These are phyloP conservation scores for Sinocyclocheilus anophthalmus DNA, from an alignment of 2,113 vertebrate species.

Conservation along the genomic window DNA sequence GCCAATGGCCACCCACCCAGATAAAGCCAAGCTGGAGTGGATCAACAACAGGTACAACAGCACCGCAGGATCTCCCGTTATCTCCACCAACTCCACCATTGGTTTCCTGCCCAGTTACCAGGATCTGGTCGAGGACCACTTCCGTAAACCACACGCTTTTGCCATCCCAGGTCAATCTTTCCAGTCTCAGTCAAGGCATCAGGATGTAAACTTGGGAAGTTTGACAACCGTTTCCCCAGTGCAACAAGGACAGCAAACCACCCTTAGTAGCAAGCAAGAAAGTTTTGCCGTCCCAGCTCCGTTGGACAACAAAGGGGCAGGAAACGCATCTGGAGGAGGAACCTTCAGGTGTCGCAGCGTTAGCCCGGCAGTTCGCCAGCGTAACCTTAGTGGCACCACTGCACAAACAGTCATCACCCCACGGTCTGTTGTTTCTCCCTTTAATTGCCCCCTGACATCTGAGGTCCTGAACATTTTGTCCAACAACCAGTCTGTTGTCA, in stretches of 20 bases:
- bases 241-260: conserved; percentile 76
- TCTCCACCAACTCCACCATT: conserved; percentile 78
- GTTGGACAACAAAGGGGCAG: conserved; percentile 86
- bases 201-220: conserved; percentile 85
- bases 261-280: conserved; percentile 83
- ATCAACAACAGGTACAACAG: conserved; percentile 91
- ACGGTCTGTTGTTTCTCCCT: conserved; percentile 83
- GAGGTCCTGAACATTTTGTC: conserved; percentile 88
- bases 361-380: conserved; percentile 91
- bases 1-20: conserved; percentile 95
- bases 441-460: conserved; percentile 86
- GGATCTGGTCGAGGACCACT: conserved; percentile 93
- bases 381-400: conserved; percentile 91
- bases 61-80: conserved; percentile 77
- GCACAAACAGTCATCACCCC: conserved; percentile 80
- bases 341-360: conserved; percentile 89
- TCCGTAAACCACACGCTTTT: conserved; percentile 97
- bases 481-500: conserved; percentile 80
- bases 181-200: conserved; percentile 86
- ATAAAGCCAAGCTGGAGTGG: conserved; percentile 97
- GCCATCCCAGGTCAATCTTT: conserved; percentile 93
- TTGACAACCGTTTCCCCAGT: conserved; percentile 93
- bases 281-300: conserved; percentile 98
- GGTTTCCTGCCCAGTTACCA: conserved; percentile 92
- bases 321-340: conserved; percentile 75